Percentiles rank a stretch among this genome's conserved stretches.
These are phyloP conservation scores for Araneus ventricosus DNA, from an alignment of 1,140 invertebrate species.

Conservation along the genomic window DNA sequence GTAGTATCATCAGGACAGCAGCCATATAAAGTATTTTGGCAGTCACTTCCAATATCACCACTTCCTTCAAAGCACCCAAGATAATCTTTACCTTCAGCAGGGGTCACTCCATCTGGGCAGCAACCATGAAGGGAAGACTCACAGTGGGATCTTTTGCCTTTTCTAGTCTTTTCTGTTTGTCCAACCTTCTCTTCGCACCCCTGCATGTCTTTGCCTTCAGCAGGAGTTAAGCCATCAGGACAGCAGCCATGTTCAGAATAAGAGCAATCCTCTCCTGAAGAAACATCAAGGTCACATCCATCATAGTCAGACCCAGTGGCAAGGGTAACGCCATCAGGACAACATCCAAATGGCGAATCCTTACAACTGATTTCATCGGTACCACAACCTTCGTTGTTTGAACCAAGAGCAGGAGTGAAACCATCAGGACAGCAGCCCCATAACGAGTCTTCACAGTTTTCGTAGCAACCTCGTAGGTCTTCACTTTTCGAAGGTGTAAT, in stretches of 20 bases:
- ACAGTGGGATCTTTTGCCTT: slow-evolving; percentile 82
- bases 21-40: slow-evolving; percentile 87
- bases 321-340: slow-evolving; percentile 79
- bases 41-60: slow-evolving; percentile 80
- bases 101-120: slow-evolving; percentile 91
- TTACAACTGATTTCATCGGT: slow-evolving; percentile 82
- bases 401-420: slow-evolving; percentile 91
- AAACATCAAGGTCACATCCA: slow-evolving; percentile 78
- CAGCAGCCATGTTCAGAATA: slow-evolving; percentile 84
- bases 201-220: slow-evolving; percentile 76
- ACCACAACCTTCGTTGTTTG: slow-evolving; percentile 88
- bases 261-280: slow-evolving; percentile 77
- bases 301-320: slow-evolving; percentile 80
- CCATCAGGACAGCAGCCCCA: slow-evolving; percentile 94
- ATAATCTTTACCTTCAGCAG: slow-evolving; percentile 90
- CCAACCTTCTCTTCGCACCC: slow-evolving; percentile 53
- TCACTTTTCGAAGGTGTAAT: slow-evolving; percentile 81
- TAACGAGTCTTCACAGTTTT: slow-evolving; percentile 84
- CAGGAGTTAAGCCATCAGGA: slow-evolving; percentile 82
- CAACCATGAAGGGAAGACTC: slow-evolving; percentile 89
- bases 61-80: slow-evolving; percentile 64
- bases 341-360: slow-evolving; percentile 84
- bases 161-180: neutral
- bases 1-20: slow-evolving; percentile 94
- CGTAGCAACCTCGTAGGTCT: slow-evolving; percentile 76